phyloP scores from a whole-genome alignment of 2,888 invertebrate genomes.

The Enoplolaimus lenunculus region DNA sequence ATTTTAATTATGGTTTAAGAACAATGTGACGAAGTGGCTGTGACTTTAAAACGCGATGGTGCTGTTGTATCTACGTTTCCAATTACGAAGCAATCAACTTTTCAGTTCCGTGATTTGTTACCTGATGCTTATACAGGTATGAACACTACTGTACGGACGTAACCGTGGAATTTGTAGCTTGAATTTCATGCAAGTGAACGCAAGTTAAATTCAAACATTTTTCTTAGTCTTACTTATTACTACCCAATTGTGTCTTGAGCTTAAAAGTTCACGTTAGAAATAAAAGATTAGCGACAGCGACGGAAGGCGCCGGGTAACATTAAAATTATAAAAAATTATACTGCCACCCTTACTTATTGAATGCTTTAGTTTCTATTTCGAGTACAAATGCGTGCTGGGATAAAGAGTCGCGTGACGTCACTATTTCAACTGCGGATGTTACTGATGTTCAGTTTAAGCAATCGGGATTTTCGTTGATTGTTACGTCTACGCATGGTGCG shows the following conservation, averaged over 20 bases:
- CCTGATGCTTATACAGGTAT: background rate
- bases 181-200: too few relatives aligned
- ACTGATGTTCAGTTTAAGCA: conserved; percentile 43
- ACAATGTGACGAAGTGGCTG: background rate
- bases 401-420: conserved; percentile 45
- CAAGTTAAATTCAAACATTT: too few relatives aligned
- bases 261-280: too few relatives aligned
- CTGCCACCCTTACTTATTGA: too few relatives aligned
- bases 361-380: conserved; percentile 53
- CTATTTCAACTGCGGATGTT: conserved; percentile 43
- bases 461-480: conserved; percentile 42
- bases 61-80: background rate
- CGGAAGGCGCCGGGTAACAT: too few relatives aligned
- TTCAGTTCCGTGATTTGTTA: background rate
- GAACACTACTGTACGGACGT: too few relatives aligned
- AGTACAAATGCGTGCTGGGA: conserved; percentile 70
- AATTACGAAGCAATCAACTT: background rate
- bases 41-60: background rate
- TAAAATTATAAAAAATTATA: too few relatives aligned
- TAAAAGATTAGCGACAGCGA: too few relatives aligned
- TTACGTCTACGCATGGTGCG: conserved; percentile 40
- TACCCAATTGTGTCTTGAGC: too few relatives aligned
- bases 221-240: too few relatives aligned
- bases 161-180: too few relatives aligned
- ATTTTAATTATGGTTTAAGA: too few relatives aligned